These are phyloP conservation scores for Scomber colias DNA, from an alignment of 2,113 vertebrate genomes.

Conservation along the genomic window DNA sequence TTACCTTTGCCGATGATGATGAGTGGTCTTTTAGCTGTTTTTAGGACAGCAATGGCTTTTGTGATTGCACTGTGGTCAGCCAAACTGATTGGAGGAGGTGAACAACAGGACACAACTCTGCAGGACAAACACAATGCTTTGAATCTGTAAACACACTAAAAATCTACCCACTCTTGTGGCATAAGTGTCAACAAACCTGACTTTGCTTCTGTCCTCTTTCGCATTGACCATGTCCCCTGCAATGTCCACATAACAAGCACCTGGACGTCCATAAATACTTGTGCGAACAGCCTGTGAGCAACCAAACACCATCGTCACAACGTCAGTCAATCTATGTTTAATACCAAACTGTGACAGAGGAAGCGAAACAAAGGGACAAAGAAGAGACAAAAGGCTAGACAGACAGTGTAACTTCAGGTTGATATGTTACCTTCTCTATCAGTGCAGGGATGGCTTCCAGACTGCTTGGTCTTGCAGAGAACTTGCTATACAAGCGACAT, in stretches of 20 bases:
- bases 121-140: constrained; percentile 11
- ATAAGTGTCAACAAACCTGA: constrained; percentile 82
- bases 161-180: neutral
- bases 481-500: constrained; percentile 94
- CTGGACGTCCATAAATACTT: constrained; percentile 94
- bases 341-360: neutral
- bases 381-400: neutral
- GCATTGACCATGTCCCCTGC: constrained; percentile 93
- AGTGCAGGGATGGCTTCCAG: constrained; percentile 90
- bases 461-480: constrained; percentile 91
- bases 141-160: neutral
- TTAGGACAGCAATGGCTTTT: constrained; percentile 83
- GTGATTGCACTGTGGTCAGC: constrained; percentile 83
- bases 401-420: neutral
- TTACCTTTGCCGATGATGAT: constrained; percentile 96
- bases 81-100: constrained; percentile 86
- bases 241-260: constrained; percentile 95
- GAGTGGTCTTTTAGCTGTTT: constrained; percentile 88
- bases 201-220: constrained; percentile 84
- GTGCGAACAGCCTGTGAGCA: constrained; percentile 90
- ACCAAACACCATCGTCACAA: neutral
- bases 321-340: neutral
- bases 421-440: constrained; percentile 91
- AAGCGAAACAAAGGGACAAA: neutral
- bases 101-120: constrained; percentile 88